A percentile compares a stretch with the other conserved stretches of the same genome.
Evolutionary conservation across 2,888 invertebrate species (phyloP).

Genomic region (Julus scanicus): DNA sequence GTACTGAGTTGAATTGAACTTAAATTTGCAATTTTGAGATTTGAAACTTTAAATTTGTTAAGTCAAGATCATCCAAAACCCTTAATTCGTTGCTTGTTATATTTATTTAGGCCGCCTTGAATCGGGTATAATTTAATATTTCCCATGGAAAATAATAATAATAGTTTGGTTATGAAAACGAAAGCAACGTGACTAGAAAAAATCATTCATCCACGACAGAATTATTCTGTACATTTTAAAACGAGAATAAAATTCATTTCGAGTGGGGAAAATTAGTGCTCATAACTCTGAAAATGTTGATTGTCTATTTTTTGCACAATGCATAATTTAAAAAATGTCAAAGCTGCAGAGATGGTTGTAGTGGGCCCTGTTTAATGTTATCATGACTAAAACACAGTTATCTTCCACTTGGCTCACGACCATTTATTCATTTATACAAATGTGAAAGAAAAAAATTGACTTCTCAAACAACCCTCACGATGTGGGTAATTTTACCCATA

Average conservation of each 20-base stretch:
- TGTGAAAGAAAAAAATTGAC: background rate
- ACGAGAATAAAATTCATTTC: background rate
- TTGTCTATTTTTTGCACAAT: background rate
- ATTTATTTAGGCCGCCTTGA: background rate
- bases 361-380: background rate
- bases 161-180: background rate
- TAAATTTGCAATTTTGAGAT: too few relatives aligned
- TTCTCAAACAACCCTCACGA: background rate
- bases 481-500: background rate
- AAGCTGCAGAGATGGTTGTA: background rate
- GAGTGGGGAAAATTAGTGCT: constrained; percentile 1
- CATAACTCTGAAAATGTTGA: constrained; percentile 6
- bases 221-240: background rate
- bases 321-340: background rate
- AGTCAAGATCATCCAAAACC: too few relatives aligned
- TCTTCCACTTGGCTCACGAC: constrained; percentile 36
- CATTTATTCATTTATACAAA: constrained; percentile 23
- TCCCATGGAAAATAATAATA: background rate
- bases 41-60: too few relatives aligned
- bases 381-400: constrained; percentile 21
- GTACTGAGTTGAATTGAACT: too few relatives aligned
- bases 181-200: background rate
- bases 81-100: background rate
- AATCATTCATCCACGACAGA: too few relatives aligned
- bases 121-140: background rate